phyloP scores from a whole-genome alignment of 2,888 invertebrate genomes.

The Drosophila paranaensis region DNA sequence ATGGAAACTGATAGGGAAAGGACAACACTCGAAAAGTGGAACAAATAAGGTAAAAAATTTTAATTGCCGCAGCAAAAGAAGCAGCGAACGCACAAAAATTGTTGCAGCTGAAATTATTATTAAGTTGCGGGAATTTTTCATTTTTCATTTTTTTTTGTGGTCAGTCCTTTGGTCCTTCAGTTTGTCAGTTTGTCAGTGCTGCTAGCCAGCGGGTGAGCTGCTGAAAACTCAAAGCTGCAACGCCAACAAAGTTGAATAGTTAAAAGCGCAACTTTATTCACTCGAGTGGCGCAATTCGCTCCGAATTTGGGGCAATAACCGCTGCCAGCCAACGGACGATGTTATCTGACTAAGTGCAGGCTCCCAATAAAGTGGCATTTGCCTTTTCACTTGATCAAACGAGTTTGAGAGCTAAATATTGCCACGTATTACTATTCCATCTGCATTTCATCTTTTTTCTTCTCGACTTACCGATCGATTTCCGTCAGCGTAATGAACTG shows the following conservation, averaged over 20 bases:
- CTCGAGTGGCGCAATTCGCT: slow-evolving; percentile 54
- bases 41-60: slow-evolving; percentile 78
- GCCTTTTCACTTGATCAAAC: neutral
- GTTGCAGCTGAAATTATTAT: slow-evolving; percentile 65
- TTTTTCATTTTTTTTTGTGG: slow-evolving; percentile 34
- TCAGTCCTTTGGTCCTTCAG: slow-evolving; percentile 7
- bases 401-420: neutral
- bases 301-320: slow-evolving; percentile 47
- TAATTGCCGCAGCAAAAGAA: slow-evolving; percentile 67
- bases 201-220: slow-evolving; percentile 13
- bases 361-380: neutral
- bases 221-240: slow-evolving; percentile 14
- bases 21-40: slow-evolving; percentile 58
- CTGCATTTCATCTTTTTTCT: neutral
- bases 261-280: slow-evolving; percentile 56
- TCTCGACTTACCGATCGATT: neutral
- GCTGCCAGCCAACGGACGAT: slow-evolving; percentile 13
- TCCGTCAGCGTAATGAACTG: neutral
- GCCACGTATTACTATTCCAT: slow-evolving; percentile 1
- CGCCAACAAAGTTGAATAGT: slow-evolving; percentile 67
- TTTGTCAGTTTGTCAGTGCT: slow-evolving; percentile 18
- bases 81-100: slow-evolving; percentile 44
- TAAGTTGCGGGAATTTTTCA: slow-evolving; percentile 61
- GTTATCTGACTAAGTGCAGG: slow-evolving; percentile 21
- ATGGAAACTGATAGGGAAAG: slow-evolving; percentile 39